Base-by-base conservation (phyloP, 2,113 vertebrate genomes). In the Clinocottus analis region DNA sequence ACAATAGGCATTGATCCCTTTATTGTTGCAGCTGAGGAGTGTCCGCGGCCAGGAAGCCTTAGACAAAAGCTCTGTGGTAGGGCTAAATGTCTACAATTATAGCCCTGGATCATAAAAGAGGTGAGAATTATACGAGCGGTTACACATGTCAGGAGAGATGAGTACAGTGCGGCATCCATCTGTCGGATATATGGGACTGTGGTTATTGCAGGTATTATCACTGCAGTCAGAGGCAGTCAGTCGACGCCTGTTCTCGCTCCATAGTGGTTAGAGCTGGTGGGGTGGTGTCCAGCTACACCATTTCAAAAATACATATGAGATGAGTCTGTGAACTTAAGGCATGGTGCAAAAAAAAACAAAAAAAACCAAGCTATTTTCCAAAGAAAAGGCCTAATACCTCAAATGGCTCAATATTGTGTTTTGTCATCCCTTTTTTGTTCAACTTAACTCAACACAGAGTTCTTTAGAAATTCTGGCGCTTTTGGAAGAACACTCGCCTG, bases 1-100 rank as follows among this genome's bases (percentile, higher is more conserved):
- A 87, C 88, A 73, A 53, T 45, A 85, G 59, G 72, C 85, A 86
- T 90, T 25, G 83, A 91, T 91, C 75, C 79, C 80, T 68, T 87
- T 89, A 91, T 93, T 93, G 85, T 93, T 92, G 91, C 89, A 93
- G 92, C 90, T 90, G 90, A 90, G 85, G 78, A 73, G 64, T 11
- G 35, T 87, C 33, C 33, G 7, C 72, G 85, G 85, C 87, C 84
- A 86, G 79, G 31, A 78, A 69, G 82, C 69, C 58, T 62, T 17
- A 75, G 73, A 91, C 83, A 83, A 91, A 88, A 85, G 80, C 85
- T 77, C 78, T 88, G 90, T 2, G 84, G 91, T 84, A 39, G 70
- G 56, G 67, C 51, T 87, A 90, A 89, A 82, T 87, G 82, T 87
- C 74, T 86, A 81, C 79, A 89, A 89, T 91, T 89, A 90, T 69